These are phyloP conservation scores for Popillia japonica DNA, from an alignment of 1,140 invertebrate genomes.

Conservation along the genomic window DNA sequence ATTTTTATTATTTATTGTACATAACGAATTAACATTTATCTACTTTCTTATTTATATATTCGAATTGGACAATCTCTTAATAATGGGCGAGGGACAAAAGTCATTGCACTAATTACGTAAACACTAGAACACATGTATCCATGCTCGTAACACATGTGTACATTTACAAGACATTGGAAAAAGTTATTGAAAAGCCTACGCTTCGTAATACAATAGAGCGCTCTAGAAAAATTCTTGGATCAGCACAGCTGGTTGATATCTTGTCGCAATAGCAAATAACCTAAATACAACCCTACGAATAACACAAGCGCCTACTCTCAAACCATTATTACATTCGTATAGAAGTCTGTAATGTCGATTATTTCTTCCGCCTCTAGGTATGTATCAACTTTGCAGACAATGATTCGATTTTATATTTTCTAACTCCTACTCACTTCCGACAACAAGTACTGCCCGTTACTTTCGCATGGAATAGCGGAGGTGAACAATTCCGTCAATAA, in stretches of 20 bases:
- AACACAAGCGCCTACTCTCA: not conserved
- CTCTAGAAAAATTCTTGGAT: not conserved
- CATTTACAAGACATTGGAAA: not conserved
- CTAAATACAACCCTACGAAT: slow-evolving; percentile 13
- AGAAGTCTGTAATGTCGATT: not conserved
- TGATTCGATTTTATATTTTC: not conserved
- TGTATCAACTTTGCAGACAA: not conserved
- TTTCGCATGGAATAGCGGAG: not conserved
- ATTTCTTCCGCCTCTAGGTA: not conserved
- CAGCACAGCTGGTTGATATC: not conserved
- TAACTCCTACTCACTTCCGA: not conserved
- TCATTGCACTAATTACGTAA: too few species aligned
- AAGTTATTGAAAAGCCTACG: not conserved
- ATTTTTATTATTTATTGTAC: too few species aligned
- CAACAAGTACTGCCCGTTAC: not conserved
- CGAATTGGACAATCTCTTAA: too few species aligned
- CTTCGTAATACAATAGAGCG: not conserved
- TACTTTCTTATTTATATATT: too few species aligned
- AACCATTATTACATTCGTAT: not conserved
- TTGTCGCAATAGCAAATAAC: not conserved
- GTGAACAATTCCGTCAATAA: not conserved
- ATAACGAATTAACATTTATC: too few species aligned
- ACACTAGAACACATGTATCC: not conserved
- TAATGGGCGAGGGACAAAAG: too few species aligned
- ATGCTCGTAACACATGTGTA: not conserved